phyloP scores from a whole-genome alignment of 2,113 vertebrate genomes.

The Dasyurus viverrinus region DNA sequence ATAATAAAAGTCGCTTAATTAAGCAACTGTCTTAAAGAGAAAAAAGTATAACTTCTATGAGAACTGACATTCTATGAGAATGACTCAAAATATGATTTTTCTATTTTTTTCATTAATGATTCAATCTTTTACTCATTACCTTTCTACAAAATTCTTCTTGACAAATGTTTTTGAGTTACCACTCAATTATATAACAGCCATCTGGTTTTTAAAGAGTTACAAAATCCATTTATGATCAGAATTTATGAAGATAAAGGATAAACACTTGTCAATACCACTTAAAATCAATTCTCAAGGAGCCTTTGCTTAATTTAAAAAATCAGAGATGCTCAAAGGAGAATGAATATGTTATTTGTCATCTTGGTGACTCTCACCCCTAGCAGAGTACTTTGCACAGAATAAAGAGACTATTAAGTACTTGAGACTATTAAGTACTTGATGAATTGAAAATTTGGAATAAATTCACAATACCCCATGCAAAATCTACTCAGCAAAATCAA shows the following conservation, averaged over 20 bases:
- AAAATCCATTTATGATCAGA: slow-evolving; percentile 17
- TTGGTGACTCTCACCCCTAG: background rate
- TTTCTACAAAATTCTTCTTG: slow-evolving; percentile 56
- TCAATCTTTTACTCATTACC: slow-evolving; percentile 36
- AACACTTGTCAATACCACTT: slow-evolving; percentile 65
- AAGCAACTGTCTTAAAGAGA: background rate
- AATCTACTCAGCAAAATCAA: slow-evolving; percentile 60
- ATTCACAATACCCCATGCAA: slow-evolving; percentile 52
- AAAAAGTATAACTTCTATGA: slow-evolving; percentile 35
- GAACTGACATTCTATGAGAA: background rate
- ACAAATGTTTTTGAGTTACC: slow-evolving; percentile 48
- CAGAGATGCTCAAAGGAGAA: background rate
- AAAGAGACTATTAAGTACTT: background rate
- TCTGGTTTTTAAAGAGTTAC: slow-evolving; percentile 53
- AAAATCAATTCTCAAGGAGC: slow-evolving; percentile 64
- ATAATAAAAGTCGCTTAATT: background rate
- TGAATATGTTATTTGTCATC: background rate
- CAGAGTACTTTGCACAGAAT: background rate
- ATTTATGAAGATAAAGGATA: slow-evolving; percentile 54
- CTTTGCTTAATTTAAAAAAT: slow-evolving; percentile 59
- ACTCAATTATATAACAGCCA: slow-evolving; percentile 54
- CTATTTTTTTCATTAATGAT: slow-evolving; percentile 31
- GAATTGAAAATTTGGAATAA: slow-evolving; percentile 55
- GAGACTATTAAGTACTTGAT: background rate
- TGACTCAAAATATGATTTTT: slow-evolving; percentile 12